Conservation (phyloP, 2,888 invertebrate species). For the Pelosia muscerda region DNA sequence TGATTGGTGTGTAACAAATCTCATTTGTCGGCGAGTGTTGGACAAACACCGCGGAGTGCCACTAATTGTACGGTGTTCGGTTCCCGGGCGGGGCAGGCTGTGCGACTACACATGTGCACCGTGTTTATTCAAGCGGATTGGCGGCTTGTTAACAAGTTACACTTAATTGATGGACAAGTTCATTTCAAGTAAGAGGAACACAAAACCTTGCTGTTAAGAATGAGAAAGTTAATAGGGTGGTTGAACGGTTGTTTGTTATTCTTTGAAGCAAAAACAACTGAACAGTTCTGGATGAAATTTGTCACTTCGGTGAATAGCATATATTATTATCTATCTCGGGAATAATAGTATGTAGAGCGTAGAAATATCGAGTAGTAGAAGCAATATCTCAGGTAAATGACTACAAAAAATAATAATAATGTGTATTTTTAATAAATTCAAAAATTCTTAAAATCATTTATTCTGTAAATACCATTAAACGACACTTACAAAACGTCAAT, state of each 20-base stretch:
- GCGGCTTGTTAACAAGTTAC: constrained; percentile 13
- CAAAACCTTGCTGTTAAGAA: background rate
- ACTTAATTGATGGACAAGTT: constrained; percentile 5
- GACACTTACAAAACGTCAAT: no score
- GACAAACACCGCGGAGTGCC: constrained; percentile 47
- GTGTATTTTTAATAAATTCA: no score
- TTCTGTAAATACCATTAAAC: no score
- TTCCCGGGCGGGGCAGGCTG: constrained; percentile 32
- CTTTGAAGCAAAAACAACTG: background rate
- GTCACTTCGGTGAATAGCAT: background rate
- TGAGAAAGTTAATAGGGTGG: background rate
- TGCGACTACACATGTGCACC: constrained; percentile 34
- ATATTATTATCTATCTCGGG: no score
- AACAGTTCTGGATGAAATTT: background rate
- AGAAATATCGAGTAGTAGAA: no score
- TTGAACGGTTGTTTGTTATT: background rate
- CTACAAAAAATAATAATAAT: no score
- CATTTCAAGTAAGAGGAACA: background rate
- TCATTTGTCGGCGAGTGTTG: constrained; percentile 42
- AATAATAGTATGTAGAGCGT: no score
- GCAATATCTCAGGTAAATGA: no score
- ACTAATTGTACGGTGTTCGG: constrained; percentile 55
- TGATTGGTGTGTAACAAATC: constrained; percentile 29
- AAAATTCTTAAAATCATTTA: no score
- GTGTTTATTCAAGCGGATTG: constrained; percentile 16